phyloP scores from a whole-genome alignment of 2,113 vertebrate species.

The Pelecanoides urinatrix region DNA sequence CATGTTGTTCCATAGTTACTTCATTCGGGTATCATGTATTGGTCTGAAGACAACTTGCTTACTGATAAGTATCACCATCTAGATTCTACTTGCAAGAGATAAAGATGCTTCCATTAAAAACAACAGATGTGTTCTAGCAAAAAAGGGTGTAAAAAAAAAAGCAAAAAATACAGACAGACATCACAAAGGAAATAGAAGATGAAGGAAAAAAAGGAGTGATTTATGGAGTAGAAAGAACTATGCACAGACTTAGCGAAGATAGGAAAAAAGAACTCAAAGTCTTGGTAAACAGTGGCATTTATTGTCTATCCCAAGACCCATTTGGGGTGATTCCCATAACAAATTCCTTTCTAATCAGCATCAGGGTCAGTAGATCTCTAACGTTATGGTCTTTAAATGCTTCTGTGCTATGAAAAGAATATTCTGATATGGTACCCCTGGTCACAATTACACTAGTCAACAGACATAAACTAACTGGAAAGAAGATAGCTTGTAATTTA shows the following conservation, averaged over 20 bases:
- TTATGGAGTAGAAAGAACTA: background rate
- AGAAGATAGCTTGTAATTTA: background rate
- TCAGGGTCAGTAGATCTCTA: background rate
- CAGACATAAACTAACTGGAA: background rate
- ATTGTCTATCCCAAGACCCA: background rate
- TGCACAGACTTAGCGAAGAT: background rate
- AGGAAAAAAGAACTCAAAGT: background rate
- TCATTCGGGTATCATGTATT: no score
- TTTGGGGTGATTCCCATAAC: background rate
- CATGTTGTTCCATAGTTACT: no score
- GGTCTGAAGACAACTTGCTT: background rate
- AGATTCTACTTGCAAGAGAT: background rate
- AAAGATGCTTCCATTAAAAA: background rate
- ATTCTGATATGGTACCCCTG: background rate
- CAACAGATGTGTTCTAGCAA: background rate
- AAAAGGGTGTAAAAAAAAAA: background rate
- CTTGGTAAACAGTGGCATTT: background rate
- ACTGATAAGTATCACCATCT: background rate
- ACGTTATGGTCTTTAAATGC: background rate
- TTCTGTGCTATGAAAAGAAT: background rate
- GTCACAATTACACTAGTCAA: background rate
- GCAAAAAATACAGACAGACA: background rate
- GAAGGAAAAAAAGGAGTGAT: background rate
- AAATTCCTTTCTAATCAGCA: background rate
- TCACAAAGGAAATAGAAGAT: background rate